A percentile compares a stretch with the other conserved stretches of the same genome.
Conservation (phyloP, 1,140 invertebrate genomes). For the Ctenoplectra terminalis region DNA sequence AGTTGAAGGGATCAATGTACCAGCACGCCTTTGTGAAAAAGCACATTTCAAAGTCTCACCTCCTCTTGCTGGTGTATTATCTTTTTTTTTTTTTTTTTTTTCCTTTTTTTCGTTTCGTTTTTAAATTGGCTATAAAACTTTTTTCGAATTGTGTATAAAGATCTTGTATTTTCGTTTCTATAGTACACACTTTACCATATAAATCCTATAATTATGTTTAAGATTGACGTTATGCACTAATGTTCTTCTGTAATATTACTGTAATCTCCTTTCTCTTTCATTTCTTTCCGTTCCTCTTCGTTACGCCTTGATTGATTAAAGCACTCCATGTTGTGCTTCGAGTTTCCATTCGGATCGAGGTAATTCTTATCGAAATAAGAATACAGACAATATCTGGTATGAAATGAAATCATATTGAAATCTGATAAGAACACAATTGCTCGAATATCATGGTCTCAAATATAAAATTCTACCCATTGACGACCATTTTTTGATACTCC, state of each 20-base stretch:
- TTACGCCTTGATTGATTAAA: slow-evolving; percentile 5
- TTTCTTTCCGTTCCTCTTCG: slow-evolving; percentile 2
- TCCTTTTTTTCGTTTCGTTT: no score
- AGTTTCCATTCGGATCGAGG: not conserved
- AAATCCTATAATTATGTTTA: slow-evolving; percentile 61
- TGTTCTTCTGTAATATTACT: slow-evolving; percentile 41
- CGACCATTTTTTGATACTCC: not conserved
- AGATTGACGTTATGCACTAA: slow-evolving; percentile 60
- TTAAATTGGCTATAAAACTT: slow-evolving; percentile 56
- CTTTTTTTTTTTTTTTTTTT: no score
- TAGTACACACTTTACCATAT: slow-evolving; percentile 58
- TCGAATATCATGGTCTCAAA: slow-evolving; percentile 19
- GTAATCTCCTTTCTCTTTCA: not conserved
- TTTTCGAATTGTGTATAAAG: slow-evolving; percentile 55
- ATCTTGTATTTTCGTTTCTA: slow-evolving; percentile 52
- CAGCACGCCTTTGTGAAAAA: slow-evolving; percentile 35
- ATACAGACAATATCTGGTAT: slow-evolving; percentile 20
- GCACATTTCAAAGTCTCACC: slow-evolving; percentile 38
- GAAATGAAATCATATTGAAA: slow-evolving; percentile 21
- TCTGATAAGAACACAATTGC: slow-evolving; percentile 10
- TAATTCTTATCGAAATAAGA: slow-evolving; percentile 26
- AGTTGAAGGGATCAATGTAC: slow-evolving; percentile 63
- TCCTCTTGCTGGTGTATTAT: slow-evolving; percentile 43
- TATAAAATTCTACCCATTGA: slow-evolving; percentile 48
- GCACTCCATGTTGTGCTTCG: not conserved